phyloP scores from a whole-genome alignment of 2,888 invertebrate species.

The Eutolmus rufibarbis region DNA sequence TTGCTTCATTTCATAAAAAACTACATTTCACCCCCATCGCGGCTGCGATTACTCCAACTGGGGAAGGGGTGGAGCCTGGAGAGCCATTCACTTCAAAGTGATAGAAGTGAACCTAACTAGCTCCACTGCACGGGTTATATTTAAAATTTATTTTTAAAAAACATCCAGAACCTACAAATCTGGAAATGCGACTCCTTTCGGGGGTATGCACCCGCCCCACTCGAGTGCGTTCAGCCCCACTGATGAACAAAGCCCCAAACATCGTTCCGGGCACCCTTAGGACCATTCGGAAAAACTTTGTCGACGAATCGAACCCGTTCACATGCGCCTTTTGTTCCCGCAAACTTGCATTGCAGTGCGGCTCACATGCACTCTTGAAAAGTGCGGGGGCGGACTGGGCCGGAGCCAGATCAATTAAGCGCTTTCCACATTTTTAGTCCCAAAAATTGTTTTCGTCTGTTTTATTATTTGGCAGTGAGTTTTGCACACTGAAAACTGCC shows the following conservation, averaged over 20 bases:
- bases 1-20: neutral
- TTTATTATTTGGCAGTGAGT: neutral
- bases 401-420: neutral
- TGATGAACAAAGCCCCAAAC: neutral
- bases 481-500: neutral
- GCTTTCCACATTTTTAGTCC: neutral
- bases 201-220: neutral
- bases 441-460: neutral
- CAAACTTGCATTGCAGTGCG: neutral
- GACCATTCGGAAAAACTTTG: neutral
- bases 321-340: neutral
- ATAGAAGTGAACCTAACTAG: neutral
- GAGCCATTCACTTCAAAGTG: neutral
- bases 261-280: neutral
- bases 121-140: neutral
- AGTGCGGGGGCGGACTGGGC: neutral
- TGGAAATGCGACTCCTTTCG: neutral
- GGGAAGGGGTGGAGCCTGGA: neutral
- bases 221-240: neutral
- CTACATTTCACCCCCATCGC: neutral
- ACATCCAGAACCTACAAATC: neutral
- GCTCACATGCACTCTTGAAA: neutral
- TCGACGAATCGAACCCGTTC: conserved; percentile 12
- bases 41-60: neutral
- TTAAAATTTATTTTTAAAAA: neutral